phyloP scores from a whole-genome alignment of 2,113 vertebrate genomes.

The Pseudorectes ferrugineus region DNA sequence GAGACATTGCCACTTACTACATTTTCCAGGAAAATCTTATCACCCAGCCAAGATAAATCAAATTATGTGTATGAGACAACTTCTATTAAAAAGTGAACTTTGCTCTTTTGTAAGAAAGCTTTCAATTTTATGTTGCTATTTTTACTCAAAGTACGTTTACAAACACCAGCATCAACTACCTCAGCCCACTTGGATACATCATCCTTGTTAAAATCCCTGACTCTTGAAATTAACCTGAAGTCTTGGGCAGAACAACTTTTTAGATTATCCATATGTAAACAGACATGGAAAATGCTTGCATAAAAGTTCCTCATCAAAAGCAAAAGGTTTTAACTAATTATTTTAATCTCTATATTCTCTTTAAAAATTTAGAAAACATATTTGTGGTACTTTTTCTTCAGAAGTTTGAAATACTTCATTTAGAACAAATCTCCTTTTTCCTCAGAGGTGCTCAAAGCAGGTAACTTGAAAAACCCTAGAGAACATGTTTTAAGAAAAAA shows the following conservation, averaged over 20 bases:
- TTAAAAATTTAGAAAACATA: neutral
- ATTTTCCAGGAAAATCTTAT: neutral
- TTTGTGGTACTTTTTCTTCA: neutral
- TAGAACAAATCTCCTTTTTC: neutral
- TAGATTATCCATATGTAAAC: neutral
- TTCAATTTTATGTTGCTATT: neutral
- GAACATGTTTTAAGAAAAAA: neutral
- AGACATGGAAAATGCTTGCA: neutral
- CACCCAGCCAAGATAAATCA: neutral
- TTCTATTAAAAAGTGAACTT: neutral
- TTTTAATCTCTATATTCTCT: neutral
- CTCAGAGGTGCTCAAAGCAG: neutral
- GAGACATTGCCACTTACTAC: rapidly evolving
- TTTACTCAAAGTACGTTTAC: neutral
- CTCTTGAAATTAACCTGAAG: neutral
- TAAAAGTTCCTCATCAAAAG: neutral
- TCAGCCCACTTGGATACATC: neutral
- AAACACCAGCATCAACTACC: neutral
- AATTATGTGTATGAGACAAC: neutral
- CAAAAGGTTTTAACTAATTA: neutral
- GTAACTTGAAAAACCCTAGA: neutral
- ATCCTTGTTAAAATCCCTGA: neutral
- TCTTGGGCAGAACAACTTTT: neutral
- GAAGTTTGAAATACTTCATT: neutral
- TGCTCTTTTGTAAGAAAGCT: neutral